Evolutionary conservation across 1,140 invertebrate genomes (phyloP).

Genomic region (Zaprionus capensis): DNA sequence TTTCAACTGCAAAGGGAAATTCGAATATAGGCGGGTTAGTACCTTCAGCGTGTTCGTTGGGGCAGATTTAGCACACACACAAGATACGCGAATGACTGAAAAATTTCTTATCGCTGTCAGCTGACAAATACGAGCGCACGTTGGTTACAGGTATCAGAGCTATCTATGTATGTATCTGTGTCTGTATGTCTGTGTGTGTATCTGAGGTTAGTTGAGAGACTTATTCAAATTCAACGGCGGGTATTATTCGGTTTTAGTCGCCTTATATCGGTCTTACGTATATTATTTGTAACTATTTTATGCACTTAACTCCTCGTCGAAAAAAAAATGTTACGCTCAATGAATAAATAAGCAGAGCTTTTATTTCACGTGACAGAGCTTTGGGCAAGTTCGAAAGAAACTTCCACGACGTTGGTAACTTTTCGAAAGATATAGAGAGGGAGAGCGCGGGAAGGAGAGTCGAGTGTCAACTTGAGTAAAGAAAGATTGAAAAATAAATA

Average conservation of each 20-base stretch:
- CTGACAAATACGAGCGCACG: conserved; percentile 38
- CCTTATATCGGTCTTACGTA: not conserved
- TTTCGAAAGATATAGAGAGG: conserved; percentile 12
- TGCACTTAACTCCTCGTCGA: conserved; percentile 33
- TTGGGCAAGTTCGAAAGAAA: conserved; percentile 72
- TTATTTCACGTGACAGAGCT: conserved; percentile 78
- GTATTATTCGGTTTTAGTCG: not conserved
- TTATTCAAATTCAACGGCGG: not conserved
- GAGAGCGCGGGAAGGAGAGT: not conserved
- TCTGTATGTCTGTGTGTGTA: not conserved
- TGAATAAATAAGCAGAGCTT: conserved; percentile 66
- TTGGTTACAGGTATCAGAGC: not conserved
- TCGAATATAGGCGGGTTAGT: not conserved
- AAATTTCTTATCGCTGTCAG: conserved; percentile 48
- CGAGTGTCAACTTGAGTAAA: not conserved
- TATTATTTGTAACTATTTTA: conserved; percentile 13
- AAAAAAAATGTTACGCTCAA: conserved; percentile 20
- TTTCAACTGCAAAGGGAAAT: conserved; percentile 54
- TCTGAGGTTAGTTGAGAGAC: not conserved
- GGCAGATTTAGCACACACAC: not conserved
- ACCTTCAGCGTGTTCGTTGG: not conserved
- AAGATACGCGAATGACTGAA: conserved; percentile 18
- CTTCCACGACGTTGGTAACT: conserved; percentile 42
- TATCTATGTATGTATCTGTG: not conserved
- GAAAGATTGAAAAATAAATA: conserved; percentile 16